Evolutionary conservation across 92 coral and sea anemone genomes (phyloP).

Genomic region (Epizoanthus illoricatus): DNA sequence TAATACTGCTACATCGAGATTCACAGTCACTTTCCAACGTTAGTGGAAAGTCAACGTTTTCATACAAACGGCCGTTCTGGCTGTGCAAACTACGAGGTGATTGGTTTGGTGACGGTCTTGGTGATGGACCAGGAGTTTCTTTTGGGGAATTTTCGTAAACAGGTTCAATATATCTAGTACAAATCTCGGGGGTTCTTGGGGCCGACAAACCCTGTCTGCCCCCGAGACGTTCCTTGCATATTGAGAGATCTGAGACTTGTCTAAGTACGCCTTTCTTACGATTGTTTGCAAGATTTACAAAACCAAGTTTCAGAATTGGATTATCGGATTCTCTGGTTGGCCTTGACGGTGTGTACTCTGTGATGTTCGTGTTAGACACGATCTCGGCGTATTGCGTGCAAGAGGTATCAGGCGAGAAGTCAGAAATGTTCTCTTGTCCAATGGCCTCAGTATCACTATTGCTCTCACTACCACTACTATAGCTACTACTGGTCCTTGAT

Average conservation of each 20-base stretch:
- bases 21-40: slow-evolving; percentile 54
- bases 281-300: slow-evolving; percentile 47
- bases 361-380: slow-evolving; percentile 47
- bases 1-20: slow-evolving; percentile 71
- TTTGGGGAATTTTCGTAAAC: slow-evolving; percentile 61
- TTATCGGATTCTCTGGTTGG: slow-evolving; percentile 93
- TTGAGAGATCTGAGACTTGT: too few relatives aligned
- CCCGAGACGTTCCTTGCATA: slow-evolving; percentile 42
- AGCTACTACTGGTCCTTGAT: slow-evolving; percentile 24
- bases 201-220: not conserved
- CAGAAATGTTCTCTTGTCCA: slow-evolving; percentile 8
- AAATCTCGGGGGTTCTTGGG: slow-evolving; percentile 7
- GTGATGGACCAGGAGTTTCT: slow-evolving; percentile 51
- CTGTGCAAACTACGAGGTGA: slow-evolving; percentile 44
- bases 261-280: slow-evolving; percentile 31
- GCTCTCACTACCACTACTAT: slow-evolving; percentile 35
- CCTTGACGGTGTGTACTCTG: slow-evolving; percentile 67
- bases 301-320: slow-evolving; percentile 85
- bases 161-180: slow-evolving; percentile 27
- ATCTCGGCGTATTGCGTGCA: slow-evolving; percentile 87
- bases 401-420: slow-evolving; percentile 37
- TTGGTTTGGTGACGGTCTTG: slow-evolving; percentile 62
- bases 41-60: slow-evolving; percentile 65
- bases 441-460: not conserved
- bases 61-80: slow-evolving; percentile 61